Percentiles rank a stretch among this genome's conserved stretches.
Evolutionary conservation across 2,113 vertebrate genomes (phyloP).

Genomic region (Prinia subflava): DNA sequence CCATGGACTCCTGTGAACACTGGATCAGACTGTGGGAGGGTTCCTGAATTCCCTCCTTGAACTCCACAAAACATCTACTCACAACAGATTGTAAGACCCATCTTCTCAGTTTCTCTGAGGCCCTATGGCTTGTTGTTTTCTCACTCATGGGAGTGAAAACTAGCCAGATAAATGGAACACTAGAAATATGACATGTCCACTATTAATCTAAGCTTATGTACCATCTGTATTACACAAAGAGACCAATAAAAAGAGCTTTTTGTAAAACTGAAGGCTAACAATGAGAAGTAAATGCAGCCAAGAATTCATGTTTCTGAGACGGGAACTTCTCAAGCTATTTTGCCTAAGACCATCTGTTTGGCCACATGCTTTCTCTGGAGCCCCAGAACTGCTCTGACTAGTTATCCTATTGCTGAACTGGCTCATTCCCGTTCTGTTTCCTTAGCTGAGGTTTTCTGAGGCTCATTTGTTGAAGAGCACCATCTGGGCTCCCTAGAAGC

Average conservation of each 20-base stretch:
- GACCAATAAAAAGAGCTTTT: not conserved
- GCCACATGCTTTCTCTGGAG: not conserved
- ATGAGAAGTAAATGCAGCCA: not conserved
- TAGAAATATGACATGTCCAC: not conserved
- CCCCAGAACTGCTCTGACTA: not conserved
- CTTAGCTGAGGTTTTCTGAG: not conserved
- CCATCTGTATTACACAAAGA: not conserved
- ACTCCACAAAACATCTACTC: not conserved
- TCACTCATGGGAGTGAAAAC: not conserved
- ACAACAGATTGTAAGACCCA: not conserved
- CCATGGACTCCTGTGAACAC: not conserved
- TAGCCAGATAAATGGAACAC: not conserved
- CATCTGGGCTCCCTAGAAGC: slow-evolving; percentile 35
- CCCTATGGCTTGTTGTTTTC: not conserved
- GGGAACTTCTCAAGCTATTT: not conserved
- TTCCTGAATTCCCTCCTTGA: not conserved
- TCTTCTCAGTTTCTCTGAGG: not conserved
- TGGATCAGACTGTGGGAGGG: not conserved
- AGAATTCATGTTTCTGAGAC: not conserved
- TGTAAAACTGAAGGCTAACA: not conserved
- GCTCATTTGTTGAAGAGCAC: not conserved
- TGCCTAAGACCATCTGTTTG: slow-evolving; percentile 9
- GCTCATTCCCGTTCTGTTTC: not conserved
- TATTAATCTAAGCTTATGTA: not conserved
- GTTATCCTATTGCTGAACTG: not conserved